Evolutionary conservation across 2,113 vertebrate species (phyloP), one percentile per base, ranked within the genome.

Genomic region (Zosterops borbonicus): DNA sequence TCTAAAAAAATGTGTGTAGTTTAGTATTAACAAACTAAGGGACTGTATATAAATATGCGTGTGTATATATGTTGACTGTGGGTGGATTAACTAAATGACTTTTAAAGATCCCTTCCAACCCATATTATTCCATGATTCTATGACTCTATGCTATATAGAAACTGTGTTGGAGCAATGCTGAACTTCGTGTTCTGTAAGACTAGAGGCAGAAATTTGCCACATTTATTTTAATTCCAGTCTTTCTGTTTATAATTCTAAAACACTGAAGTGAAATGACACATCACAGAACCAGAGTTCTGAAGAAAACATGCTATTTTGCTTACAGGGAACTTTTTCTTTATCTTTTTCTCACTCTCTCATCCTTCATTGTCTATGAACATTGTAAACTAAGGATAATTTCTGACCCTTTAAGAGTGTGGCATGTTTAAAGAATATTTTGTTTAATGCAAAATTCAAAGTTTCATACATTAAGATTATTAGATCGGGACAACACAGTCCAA

Each of bases 1-100:
- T 53, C 6, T 47, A 6, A 62, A 83, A 56, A 53, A 3, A 4
- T 46, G 3, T 13, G 2, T 31, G 9, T 44, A 62, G 1, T 20
- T 59, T 25, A 29, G 6, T 31, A 28, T 39, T 25, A 86, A 9
- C 9, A 83, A 89, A 60, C 4, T 9, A 65, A 65, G 9, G 1
- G 0, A 46, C 10, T 58, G 56, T 4, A 23, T 29, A 20, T 35
- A 8, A 15, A 1, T 56, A 1, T 39, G 0, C 46, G 6, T 39
- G 5, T 41, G 3, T 11, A 2, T 39, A 1, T 52, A 3, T 9
- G 11, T 11, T 62, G 9, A 27, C 28, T 62, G 7, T 12, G 22
- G 21, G 7, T 55, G 24, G 14, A 53, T 62, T 68, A 44, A 20
- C 7, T 14, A n/a, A 59, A 53, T 68, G 1, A n/a, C 11, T 60